Conservation (phyloP, 1,140 invertebrate species). For the Drosophila simulans region DNA sequence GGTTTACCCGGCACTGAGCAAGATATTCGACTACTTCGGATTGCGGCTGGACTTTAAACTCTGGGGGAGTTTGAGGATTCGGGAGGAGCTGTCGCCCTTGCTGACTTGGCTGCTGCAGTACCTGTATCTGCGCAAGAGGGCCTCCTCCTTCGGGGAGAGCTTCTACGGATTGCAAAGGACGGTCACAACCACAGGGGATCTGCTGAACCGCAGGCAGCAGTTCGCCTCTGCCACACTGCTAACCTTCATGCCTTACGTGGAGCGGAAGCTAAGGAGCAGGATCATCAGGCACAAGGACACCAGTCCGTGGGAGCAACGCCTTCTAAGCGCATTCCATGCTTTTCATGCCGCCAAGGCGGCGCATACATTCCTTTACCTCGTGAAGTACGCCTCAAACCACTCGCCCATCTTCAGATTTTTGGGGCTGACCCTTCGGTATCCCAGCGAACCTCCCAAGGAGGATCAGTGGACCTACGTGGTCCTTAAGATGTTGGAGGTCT, state of each 20-base stretch:
- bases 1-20: conserved; percentile 80
- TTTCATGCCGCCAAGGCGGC: conserved; percentile 73
- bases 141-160: conserved; percentile 78
- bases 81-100: conserved; percentile 72
- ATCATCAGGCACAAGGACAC: conserved; percentile 60
- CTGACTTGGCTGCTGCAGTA: conserved; percentile 76
- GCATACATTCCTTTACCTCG: conserved; percentile 76
- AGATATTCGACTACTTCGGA: conserved; percentile 79
- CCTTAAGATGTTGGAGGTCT: conserved; percentile 73
- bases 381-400: conserved; percentile 68
- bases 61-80: conserved; percentile 58
- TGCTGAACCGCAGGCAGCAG: conserved; percentile 59
- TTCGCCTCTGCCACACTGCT: conserved; percentile 65
- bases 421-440: conserved; percentile 67
- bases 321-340: conserved; percentile 63
- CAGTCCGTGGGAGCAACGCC: conserved; percentile 55
- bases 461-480: conserved; percentile 75
- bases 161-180: conserved; percentile 80
- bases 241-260: conserved; percentile 68
- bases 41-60: conserved; percentile 78
- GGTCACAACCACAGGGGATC: conserved; percentile 50
- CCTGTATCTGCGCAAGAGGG: conserved; percentile 72
- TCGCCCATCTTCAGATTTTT: conserved; percentile 67
- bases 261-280: conserved; percentile 61
- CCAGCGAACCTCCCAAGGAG: conserved; percentile 63